Conservation (phyloP, 2,888 invertebrate species). For the Argynnis bischoffii region DNA sequence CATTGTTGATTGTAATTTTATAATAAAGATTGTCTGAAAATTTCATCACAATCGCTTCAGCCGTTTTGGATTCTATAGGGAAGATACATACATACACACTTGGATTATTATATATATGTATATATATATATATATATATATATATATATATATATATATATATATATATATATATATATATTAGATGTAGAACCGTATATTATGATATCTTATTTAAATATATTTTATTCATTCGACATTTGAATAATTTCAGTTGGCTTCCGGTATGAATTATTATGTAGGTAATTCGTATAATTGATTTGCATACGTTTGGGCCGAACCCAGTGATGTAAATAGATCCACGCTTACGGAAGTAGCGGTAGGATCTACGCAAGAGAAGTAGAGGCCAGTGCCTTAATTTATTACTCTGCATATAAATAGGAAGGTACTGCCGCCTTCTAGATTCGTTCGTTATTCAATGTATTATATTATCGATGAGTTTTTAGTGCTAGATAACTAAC, state of each 20-base stretch:
- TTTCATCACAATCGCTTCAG: too few species aligned
- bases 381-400: conserved; percentile 41
- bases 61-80: too few species aligned
- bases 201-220: too few species aligned
- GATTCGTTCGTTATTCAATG: conserved; percentile 40
- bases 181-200: too few species aligned
- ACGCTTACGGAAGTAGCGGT: conserved; percentile 35
- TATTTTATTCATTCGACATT: not conserved
- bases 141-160: too few species aligned
- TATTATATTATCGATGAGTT: conserved; percentile 43
- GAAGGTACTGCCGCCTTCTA: conserved; percentile 39
- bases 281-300: conserved; percentile 4
- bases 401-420: conserved; percentile 36
- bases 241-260: conserved; percentile 16
- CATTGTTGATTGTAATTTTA: too few species aligned
- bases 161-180: too few species aligned
- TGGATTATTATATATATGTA: too few species aligned
- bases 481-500: conserved; percentile 58
- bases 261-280: conserved; percentile 5
- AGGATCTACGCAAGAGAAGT: conserved; percentile 32
- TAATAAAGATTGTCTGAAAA: too few species aligned
- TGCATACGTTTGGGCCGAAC: conserved; percentile 32
- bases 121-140: too few species aligned
- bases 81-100: too few species aligned
- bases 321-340: conserved; percentile 35